Evolutionary conservation across 2,113 vertebrate genomes (phyloP), one percentile per base, ranked within the genome.

Genomic region (Platichthys flesus): DNA sequence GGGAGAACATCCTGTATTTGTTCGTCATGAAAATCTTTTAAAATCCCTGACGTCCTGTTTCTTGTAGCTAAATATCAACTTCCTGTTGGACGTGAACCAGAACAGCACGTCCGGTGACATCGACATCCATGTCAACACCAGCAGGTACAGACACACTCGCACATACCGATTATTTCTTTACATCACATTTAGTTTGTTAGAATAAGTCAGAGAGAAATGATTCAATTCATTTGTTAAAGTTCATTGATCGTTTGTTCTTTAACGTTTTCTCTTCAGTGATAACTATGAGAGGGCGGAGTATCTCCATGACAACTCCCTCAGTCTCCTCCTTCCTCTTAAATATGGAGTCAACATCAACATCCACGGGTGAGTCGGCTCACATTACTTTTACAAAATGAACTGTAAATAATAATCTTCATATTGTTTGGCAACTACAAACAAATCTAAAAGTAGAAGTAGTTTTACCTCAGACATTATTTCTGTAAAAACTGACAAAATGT

Each of bases 11-110:
- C 24, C 57, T 59, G 54, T 20, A 3, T 10, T 47, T 47, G 45
- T 47, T 31, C 3, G 28, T 31, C 9, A 47, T 13, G 12, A 62
- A 23, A 65, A 45, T 2, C 0, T n/a, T 62, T 42, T 40, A 0
- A 63, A 60, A 28, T 13, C 23, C 57, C 20, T 28, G 7, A 65
- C 18, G 10, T 65, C 40, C 12, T 76, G 3, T 67, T 79, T 78
- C 51, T 7, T 91, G 8, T 86, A 99, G 98, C 65, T 96, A 81
- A 95, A 97, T 59, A 86, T 97, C 69, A 96, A 92, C 88, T 97
- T 99, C 84, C 90, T 98, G 20, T 87, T 99, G 89, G 97, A 99
- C 70, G 94, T 96, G 49, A 97, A 93, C 72, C 96, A 95, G 0
- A 94, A 96, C 89, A 95, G 92, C 90, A 95, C 88, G 67, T 94